A percentile compares a stretch with the other conserved stretches of the same genome.
Evolutionary conservation across 64 coral and sea anemone genomes (phyloP).

Genomic region (Montipora sp.): DNA sequence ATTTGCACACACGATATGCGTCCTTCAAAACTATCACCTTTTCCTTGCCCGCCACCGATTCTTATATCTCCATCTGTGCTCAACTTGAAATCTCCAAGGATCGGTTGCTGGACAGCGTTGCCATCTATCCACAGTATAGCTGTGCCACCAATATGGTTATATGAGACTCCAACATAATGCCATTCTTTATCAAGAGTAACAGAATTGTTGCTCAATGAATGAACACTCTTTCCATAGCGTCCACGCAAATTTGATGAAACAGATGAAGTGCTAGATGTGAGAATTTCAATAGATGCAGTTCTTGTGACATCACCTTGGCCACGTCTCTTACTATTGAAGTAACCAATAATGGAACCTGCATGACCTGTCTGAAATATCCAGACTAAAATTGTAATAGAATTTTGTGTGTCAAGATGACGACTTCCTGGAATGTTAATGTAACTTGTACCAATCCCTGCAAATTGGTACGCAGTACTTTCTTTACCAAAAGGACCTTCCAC

Average conservation of each 20-base stretch:
- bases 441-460: conserved; percentile 54
- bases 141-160: conserved; percentile 3
- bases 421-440: conserved; percentile 51
- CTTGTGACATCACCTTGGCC: not conserved
- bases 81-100: conserved; percentile 23
- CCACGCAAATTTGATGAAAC: not conserved
- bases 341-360: conserved; percentile 49
- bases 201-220: conserved; percentile 18
- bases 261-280: not conserved
- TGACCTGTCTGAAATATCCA: conserved; percentile 57
- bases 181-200: conserved; percentile 30
- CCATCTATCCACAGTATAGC: conserved; percentile 56
- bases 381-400: conserved; percentile 61
- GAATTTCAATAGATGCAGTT: not conserved
- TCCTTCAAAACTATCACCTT: conserved; percentile 48
- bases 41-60: conserved; percentile 21
- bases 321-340: not conserved
- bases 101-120: not conserved
- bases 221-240: not conserved
- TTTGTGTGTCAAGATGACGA: conserved; percentile 3
- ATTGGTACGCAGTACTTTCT: conserved; percentile 44
- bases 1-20: conserved; percentile 75
- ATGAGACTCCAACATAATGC: conserved; percentile 51
- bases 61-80: conserved; percentile 24
- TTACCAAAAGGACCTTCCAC: conserved; percentile 11